A percentile compares a stretch with the other conserved stretches of the same genome.
These are phyloP conservation scores for Lagorchestes hirsutus DNA, from an alignment of 2,797 vertebrate genomes.

Conservation along the genomic window DNA sequence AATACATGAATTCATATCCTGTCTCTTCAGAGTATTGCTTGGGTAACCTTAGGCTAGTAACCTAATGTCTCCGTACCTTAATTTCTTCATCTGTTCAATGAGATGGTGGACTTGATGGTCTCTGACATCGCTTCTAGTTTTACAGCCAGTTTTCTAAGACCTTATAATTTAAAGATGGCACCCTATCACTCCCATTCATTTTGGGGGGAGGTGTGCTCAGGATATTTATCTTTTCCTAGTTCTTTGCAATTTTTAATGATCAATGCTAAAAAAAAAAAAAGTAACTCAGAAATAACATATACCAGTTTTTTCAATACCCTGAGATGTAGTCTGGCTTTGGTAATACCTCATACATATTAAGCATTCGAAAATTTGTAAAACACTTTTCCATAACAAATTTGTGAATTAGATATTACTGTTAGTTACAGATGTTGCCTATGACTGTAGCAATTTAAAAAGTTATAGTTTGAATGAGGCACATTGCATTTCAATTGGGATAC, in stretches of 20 bases:
- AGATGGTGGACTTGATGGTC: background rate
- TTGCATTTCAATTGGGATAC: background rate
- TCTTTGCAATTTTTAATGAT: background rate
- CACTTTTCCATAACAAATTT: background rate
- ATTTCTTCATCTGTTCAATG: background rate
- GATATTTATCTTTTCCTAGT: background rate
- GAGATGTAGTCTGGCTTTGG: background rate
- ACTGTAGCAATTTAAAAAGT: background rate
- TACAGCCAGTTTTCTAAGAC: background rate
- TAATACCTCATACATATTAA: background rate
- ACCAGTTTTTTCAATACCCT: background rate
- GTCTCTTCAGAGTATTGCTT: too few species aligned
- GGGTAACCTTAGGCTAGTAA: background rate
- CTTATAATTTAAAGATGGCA: background rate
- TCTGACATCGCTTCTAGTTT: background rate
- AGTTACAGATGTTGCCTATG: background rate
- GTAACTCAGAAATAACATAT: background rate
- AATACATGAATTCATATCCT: background rate
- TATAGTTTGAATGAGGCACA: background rate
- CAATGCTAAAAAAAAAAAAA: background rate
- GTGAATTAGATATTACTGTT: background rate
- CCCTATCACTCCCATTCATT: background rate
- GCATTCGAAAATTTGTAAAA: background rate
- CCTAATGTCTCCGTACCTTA: background rate
- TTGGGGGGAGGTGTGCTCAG: too few species aligned